Base-by-base conservation (phyloP, 2,113 vertebrate species). In the Lamprotornis superbus region DNA sequence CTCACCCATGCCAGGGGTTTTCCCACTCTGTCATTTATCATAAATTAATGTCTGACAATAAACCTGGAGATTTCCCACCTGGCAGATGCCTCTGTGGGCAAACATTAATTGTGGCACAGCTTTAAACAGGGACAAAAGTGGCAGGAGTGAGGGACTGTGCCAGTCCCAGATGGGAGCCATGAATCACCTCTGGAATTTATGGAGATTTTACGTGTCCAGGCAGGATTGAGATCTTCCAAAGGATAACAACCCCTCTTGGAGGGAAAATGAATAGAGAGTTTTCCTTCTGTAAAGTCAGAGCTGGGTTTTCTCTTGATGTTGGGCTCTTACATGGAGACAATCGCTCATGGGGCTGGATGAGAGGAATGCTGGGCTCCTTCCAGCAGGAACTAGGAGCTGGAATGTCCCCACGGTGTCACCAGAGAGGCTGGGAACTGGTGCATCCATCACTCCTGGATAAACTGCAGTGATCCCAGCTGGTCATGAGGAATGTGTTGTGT, bases 21-120 rank as follows among this genome's bases (percentile, higher is more conserved):
- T 35, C n/a, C 71, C 0, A 0, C 27, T 49, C 55, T 46, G 55
- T 18, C 46, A 10, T 53, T 80, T 42, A 7, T 2, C 2, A 15
- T n/a, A 9, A 59, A 81, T 37, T 22, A 3, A 6, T 71, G 68
- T 53, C 78, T 10, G 10, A 20, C 57, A 15, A 24, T 18, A 20
- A 15, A 74, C 56, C 55, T 1, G 12, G 65, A 49, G 84, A 53
- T 69, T 84, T 57, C 74, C 74, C 74, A 33, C 35, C 74, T 33
- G 74, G 12, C 28, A 31, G 81, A 27, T n/a, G 79, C 64, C 44
- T 11, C 71, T 31, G 61, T 1, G 11, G 35, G 76, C 40, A 59
- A 89, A 27, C 33, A 8, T n/a, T n/a, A 31, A 79, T 56, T 21
- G 56, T 12, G 1, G 39, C 64, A 16, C 73, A 49, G 73, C 56